Conservation (phyloP, 30 jellyfish, hydroid and myxozoan species). For the Pelagia noctiluca region DNA sequence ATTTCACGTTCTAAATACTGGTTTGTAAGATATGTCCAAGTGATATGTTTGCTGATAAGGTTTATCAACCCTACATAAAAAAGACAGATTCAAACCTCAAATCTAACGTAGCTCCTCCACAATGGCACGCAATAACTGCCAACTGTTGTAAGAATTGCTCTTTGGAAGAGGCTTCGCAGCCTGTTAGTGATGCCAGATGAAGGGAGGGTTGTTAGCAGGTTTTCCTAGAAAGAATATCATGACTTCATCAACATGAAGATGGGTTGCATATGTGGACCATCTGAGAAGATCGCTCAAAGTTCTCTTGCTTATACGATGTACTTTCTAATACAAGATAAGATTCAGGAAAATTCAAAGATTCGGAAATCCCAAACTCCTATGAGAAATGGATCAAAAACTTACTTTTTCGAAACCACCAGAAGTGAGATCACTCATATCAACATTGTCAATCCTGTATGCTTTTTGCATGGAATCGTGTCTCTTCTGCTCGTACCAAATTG, state of each 20-base stretch:
- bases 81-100: slow-evolving; percentile 20
- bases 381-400: neutral
- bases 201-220: slow-evolving; percentile 54
- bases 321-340: no score
- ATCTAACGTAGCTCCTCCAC: slow-evolving; percentile 67
- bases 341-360: no score
- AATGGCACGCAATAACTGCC: slow-evolving; percentile 53
- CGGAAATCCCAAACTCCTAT: neutral
- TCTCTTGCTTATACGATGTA: no score
- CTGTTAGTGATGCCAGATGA: slow-evolving; percentile 71
- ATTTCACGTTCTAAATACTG: no score
- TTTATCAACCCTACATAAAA: no score
- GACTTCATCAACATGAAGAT: no score
- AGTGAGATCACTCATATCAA: neutral
- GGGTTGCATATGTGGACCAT: no score
- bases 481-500: slow-evolving; percentile 56
- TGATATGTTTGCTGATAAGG: no score
- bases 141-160: slow-evolving; percentile 51
- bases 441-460: neutral
- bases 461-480: slow-evolving; percentile 27
- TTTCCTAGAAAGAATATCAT: slow-evolving; percentile 30
- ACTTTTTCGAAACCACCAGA: neutral
- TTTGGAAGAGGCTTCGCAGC: slow-evolving; percentile 55
- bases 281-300: no score
- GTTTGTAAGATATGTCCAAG: no score